phyloP scores from a whole-genome alignment of 2,888 invertebrate species.

The Ormyrus rosae region DNA sequence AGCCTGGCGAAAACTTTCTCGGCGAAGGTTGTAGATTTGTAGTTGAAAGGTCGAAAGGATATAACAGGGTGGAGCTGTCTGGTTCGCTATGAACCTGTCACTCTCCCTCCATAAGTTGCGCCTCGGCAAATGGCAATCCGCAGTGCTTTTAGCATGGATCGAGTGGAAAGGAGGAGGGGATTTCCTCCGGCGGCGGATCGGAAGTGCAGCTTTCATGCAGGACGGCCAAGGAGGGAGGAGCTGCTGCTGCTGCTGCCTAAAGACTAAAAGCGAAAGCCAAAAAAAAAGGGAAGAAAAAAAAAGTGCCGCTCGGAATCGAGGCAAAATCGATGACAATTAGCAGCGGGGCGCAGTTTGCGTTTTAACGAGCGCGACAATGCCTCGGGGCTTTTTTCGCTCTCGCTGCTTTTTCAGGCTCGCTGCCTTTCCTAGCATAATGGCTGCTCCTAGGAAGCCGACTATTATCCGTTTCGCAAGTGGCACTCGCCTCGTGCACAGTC shows the following conservation, averaged over 20 bases:
- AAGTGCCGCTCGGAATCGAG: background rate
- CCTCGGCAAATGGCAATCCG: slow-evolving; percentile 24
- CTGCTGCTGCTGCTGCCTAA: too few species aligned
- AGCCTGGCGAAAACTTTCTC: too few species aligned
- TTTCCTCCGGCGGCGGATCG: slow-evolving; percentile 38
- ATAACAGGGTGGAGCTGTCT: background rate
- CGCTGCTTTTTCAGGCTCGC: too few species aligned
- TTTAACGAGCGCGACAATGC: background rate
- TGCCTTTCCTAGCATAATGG: background rate
- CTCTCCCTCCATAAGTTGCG: background rate
- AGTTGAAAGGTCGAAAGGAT: slow-evolving; percentile 15
- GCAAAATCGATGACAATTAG: slow-evolving; percentile 1
- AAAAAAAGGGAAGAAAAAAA: too few species aligned
- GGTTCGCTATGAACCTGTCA: background rate
- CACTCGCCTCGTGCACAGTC: background rate
- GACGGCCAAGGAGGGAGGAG: background rate
- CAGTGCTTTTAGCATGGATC: slow-evolving; percentile 38
- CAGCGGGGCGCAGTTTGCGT: background rate
- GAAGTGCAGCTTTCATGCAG: slow-evolving; percentile 27
- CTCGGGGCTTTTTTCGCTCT: background rate
- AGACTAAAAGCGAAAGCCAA: too few species aligned
- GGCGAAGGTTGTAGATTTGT: background rate
- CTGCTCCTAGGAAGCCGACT: slow-evolving; percentile 3
- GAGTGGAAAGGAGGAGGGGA: slow-evolving; percentile 20
- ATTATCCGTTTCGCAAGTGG: background rate